Percentiles rank a stretch among this genome's conserved stretches.
These are phyloP conservation scores for Drosophila subpulchrella DNA, from an alignment of 1,140 invertebrate species.

Conservation along the genomic window DNA sequence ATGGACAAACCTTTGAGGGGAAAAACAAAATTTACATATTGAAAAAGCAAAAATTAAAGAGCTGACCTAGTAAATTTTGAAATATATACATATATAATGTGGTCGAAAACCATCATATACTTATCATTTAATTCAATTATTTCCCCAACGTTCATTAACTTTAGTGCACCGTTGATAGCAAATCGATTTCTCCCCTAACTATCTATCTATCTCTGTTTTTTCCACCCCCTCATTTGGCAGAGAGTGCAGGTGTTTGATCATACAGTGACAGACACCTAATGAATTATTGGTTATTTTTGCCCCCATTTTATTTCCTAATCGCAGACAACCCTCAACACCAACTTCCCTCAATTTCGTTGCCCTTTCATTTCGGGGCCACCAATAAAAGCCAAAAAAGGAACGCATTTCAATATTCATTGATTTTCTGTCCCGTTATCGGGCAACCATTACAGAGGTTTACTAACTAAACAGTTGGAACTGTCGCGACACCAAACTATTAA, in stretches of 20 bases:
- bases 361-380: not conserved
- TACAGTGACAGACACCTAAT: constrained; percentile 35
- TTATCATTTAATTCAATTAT: constrained; percentile 1
- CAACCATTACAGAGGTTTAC: constrained; percentile 55
- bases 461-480: constrained; percentile 25
- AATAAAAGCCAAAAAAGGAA: constrained; percentile 49
- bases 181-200: constrained; percentile 19
- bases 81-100: too few species aligned
- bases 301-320: constrained; percentile 17
- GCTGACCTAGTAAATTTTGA: not conserved
- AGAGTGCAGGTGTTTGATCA: constrained; percentile 40
- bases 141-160: not conserved
- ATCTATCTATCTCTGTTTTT: not conserved
- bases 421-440: constrained; percentile 70
- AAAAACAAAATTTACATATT: constrained; percentile 21
- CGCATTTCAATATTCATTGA: constrained; percentile 72
- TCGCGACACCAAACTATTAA: constrained; percentile 39
- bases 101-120: too few species aligned
- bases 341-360: not conserved
- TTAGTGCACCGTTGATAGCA: constrained; percentile 4
- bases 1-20: constrained; percentile 1
- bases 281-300: constrained; percentile 48
- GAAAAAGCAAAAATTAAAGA: not conserved
- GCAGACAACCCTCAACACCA: constrained; percentile 15
- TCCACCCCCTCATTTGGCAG: constrained; percentile 5